These are phyloP conservation scores for Brenthis daphne DNA, from an alignment of 2,888 invertebrate genomes.

Conservation along the genomic window DNA sequence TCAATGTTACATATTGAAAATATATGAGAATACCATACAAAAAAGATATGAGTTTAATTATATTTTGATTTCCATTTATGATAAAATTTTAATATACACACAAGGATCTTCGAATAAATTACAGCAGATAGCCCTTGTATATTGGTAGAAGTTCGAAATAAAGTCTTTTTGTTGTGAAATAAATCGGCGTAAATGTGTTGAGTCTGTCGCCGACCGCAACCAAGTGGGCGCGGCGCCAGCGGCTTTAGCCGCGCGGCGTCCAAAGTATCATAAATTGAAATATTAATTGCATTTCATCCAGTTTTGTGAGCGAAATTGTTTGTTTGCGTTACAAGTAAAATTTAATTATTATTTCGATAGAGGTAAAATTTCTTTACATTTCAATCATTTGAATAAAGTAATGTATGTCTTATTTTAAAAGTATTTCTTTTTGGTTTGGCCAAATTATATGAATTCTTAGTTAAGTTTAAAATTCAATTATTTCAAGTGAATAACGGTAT, in stretches of 20 bases:
- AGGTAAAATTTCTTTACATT: neutral
- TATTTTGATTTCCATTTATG: neutral
- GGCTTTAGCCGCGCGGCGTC: conserved; percentile 23
- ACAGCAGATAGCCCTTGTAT: conserved; percentile 35
- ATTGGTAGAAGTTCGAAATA: conserved; percentile 40
- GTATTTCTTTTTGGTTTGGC: too few relatives aligned
- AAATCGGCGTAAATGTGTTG: conserved; percentile 44
- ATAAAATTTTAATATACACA: conserved; percentile 27
- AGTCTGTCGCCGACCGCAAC: conserved; percentile 41
- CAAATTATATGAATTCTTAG: too few relatives aligned
- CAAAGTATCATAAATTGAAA: conserved; percentile 25
- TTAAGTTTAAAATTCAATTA: too few relatives aligned
- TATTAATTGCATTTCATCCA: conserved; percentile 28
- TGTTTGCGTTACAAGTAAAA: conserved; percentile 1
- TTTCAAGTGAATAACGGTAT: too few relatives aligned
- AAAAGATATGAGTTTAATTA: neutral
- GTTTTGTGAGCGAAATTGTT: conserved; percentile 13
- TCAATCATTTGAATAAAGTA: too few relatives aligned
- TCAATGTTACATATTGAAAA: too few relatives aligned
- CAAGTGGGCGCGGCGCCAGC: conserved; percentile 43
- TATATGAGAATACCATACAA: too few relatives aligned
- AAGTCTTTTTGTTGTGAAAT: conserved; percentile 42
- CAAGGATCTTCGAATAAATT: conserved; percentile 36
- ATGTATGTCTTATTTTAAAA: too few relatives aligned
- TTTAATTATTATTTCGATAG: neutral